Evolutionary conservation across 2,797 vertebrate genomes (phyloP).

Genomic region (Sebastes steindachneri): DNA sequence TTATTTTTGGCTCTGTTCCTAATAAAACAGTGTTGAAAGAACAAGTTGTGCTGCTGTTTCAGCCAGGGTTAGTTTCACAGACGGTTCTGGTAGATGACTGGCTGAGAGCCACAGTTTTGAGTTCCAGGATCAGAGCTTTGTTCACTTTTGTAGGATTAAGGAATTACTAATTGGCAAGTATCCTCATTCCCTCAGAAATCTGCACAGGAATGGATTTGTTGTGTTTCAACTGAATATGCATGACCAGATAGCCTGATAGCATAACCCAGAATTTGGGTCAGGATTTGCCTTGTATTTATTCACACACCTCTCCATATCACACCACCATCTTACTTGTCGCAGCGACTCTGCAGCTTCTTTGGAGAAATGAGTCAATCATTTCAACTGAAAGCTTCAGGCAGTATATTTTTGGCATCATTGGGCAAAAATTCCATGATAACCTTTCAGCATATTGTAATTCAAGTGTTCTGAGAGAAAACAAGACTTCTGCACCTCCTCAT

Average conservation of each 20-base stretch:
- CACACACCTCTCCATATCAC: neutral
- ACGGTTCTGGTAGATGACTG: neutral
- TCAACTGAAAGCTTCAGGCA: too few relatives aligned
- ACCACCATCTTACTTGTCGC: neutral
- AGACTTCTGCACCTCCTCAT: too few relatives aligned
- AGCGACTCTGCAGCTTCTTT: too few relatives aligned
- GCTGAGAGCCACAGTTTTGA: neutral
- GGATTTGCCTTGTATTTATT: neutral
- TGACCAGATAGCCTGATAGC: neutral
- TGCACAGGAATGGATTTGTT: neutral
- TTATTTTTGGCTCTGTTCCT: neutral
- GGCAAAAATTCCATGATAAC: too few relatives aligned
- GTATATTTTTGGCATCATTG: too few relatives aligned
- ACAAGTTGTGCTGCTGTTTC: neutral
- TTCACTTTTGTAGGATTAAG: neutral
- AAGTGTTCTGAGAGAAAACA: too few relatives aligned
- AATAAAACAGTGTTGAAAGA: neutral
- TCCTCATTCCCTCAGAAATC: neutral
- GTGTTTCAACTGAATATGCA: neutral
- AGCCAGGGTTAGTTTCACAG: rapidly evolving
- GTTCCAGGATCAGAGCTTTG: neutral
- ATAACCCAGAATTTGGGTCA: neutral
- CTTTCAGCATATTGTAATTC: too few relatives aligned
- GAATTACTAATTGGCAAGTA: neutral
- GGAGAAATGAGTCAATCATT: too few relatives aligned